phyloP scores from a whole-genome alignment of 2,113 vertebrate species.

The Ciconia stormi region DNA sequence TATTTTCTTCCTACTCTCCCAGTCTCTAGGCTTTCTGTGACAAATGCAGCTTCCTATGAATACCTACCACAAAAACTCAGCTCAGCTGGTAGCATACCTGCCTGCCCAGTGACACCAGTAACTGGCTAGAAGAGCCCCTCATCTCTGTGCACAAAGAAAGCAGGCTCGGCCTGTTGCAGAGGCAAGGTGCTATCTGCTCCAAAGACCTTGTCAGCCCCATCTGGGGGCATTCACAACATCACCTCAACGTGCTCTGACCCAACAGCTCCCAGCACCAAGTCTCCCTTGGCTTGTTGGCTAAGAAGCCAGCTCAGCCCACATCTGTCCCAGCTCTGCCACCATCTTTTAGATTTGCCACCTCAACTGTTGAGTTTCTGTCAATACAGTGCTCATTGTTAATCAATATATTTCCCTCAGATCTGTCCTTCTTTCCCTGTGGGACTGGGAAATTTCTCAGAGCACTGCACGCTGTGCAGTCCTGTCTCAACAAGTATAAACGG shows the following conservation, averaged over 20 bases:
- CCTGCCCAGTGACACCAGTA: background rate
- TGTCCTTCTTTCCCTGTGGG: background rate
- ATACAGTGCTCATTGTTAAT: background rate
- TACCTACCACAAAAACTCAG: background rate
- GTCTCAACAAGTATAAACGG: background rate
- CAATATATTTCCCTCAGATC: background rate
- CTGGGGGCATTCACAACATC: fast-evolving
- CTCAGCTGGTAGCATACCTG: background rate
- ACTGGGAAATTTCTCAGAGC: background rate
- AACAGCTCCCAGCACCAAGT: background rate
- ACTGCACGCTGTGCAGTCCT: background rate
- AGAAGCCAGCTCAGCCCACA: background rate
- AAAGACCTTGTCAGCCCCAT: background rate
- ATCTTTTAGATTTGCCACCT: background rate
- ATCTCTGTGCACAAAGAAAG: background rate
- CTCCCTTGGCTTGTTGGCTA: background rate
- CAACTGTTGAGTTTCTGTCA: background rate
- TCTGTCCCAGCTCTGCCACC: background rate
- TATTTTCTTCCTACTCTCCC: background rate
- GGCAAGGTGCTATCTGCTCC: background rate
- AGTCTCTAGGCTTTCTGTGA: fast-evolving
- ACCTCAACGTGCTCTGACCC: background rate
- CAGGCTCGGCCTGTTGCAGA: background rate
- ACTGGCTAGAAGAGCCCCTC: background rate
- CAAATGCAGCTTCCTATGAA: background rate